A percentile compares a stretch with the other conserved stretches of the same genome.
phyloP scores from a whole-genome alignment of 1,140 invertebrate species.

The Drosophila aff. region DNA sequence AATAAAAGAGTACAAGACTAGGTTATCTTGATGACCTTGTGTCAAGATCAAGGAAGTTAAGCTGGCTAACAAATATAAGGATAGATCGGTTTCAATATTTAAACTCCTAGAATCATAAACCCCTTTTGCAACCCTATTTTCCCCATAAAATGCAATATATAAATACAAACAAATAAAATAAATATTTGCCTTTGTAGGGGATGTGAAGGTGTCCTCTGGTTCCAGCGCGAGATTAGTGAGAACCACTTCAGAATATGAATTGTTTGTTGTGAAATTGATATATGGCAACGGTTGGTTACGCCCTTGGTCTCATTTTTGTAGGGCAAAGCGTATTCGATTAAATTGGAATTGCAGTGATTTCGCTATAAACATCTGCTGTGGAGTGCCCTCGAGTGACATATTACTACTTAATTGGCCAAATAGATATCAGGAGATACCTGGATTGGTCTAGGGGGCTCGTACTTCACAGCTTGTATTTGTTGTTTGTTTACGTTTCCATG shows the following conservation, averaged over 20 bases:
- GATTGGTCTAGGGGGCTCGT: constrained; percentile 21
- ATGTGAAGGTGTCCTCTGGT: constrained; percentile 5
- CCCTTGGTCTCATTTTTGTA: constrained; percentile 34
- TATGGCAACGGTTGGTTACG: neutral
- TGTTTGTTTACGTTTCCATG: constrained; percentile 8
- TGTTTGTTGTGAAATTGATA: constrained; percentile 40
- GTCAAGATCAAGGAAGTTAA: constrained; percentile 1
- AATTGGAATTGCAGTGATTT: constrained; percentile 5
- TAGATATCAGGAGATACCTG: constrained; percentile 7
- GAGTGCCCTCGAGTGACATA: constrained; percentile 8
- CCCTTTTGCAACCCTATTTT: neutral
- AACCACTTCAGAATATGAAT: constrained; percentile 24
- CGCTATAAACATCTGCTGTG: neutral
- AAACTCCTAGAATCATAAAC: neutral
- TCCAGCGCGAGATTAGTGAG: constrained; percentile 30
- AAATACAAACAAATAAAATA: neutral
- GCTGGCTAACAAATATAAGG: neutral
- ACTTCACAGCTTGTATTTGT: constrained; percentile 3
- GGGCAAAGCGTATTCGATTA: constrained; percentile 29
- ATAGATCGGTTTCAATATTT: neutral
- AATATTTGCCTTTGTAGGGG: constrained; percentile 15
- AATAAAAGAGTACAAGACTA: no score
- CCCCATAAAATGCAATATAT: neutral
- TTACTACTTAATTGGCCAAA: constrained; percentile 26
- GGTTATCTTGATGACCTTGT: neutral